These are phyloP conservation scores for Lobophora halterata DNA, from an alignment of 2,888 invertebrate species.

Conservation along the genomic window DNA sequence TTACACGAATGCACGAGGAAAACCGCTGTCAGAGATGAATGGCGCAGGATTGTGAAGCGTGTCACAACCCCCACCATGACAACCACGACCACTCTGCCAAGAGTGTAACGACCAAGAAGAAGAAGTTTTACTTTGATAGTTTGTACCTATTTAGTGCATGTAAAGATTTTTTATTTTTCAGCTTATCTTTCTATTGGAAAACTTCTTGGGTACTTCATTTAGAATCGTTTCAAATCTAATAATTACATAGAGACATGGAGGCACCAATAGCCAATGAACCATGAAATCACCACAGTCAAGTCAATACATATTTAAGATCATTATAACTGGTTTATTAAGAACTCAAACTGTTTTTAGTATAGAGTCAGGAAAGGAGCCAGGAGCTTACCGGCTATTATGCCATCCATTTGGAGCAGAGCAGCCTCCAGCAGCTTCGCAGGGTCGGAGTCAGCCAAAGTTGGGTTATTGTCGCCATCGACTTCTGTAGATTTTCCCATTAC, in stretches of 20 bases:
- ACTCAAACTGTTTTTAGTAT: neutral
- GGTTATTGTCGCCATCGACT: slow-evolving; percentile 75
- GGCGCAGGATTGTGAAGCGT: too few species aligned
- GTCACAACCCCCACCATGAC: too few species aligned
- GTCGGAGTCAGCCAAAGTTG: slow-evolving; percentile 85
- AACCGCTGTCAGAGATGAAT: too few species aligned
- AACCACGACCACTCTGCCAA: too few species aligned
- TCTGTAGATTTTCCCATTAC: slow-evolving; percentile 73
- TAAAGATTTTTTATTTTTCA: too few species aligned
- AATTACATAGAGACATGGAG: slow-evolving; percentile 36
- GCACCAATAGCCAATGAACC: slow-evolving; percentile 51
- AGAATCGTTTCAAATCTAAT: slow-evolving; percentile 7
- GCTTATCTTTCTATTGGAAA: too few species aligned
- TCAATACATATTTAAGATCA: slow-evolving; percentile 13
- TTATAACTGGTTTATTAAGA: slow-evolving; percentile 7
- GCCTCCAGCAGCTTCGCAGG: slow-evolving; percentile 93
- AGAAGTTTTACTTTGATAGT: too few species aligned
- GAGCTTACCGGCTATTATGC: slow-evolving; percentile 88
- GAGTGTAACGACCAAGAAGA: too few species aligned
- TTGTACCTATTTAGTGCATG: too few species aligned
- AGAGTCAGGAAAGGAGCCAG: neutral
- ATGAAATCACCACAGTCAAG: slow-evolving; percentile 35
- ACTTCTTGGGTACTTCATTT: neutral
- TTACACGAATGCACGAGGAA: too few species aligned
- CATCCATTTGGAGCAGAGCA: slow-evolving; percentile 93